Evolutionary conservation across 2,888 invertebrate species (phyloP).

Genomic region (Caenorhabditis sp.): DNA sequence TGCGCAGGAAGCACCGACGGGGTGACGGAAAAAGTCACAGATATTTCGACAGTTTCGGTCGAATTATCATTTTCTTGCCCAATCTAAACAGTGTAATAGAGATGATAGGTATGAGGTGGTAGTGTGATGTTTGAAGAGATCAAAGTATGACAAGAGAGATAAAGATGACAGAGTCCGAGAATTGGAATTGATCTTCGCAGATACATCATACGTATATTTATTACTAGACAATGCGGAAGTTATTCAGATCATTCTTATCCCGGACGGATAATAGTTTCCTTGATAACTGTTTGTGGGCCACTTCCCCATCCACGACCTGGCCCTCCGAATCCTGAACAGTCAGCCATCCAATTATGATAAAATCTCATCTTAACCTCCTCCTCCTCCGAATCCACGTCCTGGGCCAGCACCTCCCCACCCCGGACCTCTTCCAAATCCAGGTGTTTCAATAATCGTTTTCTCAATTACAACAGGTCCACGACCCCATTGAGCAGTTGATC

Average conservation of each 20-base stretch:
- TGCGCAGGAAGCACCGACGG: slow-evolving; percentile 8
- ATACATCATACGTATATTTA: neutral
- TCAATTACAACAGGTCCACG: slow-evolving; percentile 24
- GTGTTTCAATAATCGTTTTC: slow-evolving; percentile 12
- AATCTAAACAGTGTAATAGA: slow-evolving; percentile 5
- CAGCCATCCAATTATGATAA: no score
- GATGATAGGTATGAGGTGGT: slow-evolving; percentile 3
- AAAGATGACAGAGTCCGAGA: slow-evolving; percentile 1
- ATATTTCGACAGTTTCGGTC: slow-evolving; percentile 35
- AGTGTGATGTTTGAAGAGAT: slow-evolving; percentile 30
- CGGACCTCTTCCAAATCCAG: slow-evolving; percentile 9
- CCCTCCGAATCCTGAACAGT: slow-evolving; percentile 1
- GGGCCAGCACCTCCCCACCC: slow-evolving; percentile 12
- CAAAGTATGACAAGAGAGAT: slow-evolving; percentile 14
- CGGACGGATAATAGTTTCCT: slow-evolving; percentile 9
- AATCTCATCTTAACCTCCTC: neutral
- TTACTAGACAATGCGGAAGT: slow-evolving; percentile 5
- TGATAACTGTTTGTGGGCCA: slow-evolving; percentile 2
- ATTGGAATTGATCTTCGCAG: slow-evolving; percentile 15
- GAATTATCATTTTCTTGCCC: slow-evolving; percentile 25
- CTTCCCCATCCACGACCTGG: slow-evolving; percentile 1
- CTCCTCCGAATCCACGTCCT: slow-evolving; percentile 4
- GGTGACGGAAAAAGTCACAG: slow-evolving; percentile 12
- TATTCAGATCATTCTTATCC: neutral
- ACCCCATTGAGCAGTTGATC: slow-evolving; percentile 26